phyloP scores from a whole-genome alignment of 1,140 invertebrate genomes.

The Lepidotrigona ventralis region DNA sequence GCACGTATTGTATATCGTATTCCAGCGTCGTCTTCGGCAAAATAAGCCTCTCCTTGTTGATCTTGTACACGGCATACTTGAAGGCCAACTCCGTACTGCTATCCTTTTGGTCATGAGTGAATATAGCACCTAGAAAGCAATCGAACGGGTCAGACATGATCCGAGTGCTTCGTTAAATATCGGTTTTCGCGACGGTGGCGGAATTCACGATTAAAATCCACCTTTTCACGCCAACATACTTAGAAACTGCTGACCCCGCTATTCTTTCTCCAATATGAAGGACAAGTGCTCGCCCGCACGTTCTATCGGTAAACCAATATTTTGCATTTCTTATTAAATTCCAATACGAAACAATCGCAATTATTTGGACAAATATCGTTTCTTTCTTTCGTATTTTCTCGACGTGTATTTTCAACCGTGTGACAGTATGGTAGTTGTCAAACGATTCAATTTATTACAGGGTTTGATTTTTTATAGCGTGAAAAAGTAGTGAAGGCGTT shows the following conservation, averaged over 20 bases:
- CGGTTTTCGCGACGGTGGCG: constrained; percentile 28
- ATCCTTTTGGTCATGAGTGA: constrained; percentile 84
- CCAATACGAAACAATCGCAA: no score
- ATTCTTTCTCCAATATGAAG: constrained; percentile 9
- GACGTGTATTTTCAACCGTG: no score
- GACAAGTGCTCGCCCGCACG: constrained; percentile 17
- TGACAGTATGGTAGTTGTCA: background rate
- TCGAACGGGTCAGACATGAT: background rate
- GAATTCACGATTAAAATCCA: constrained; percentile 47
- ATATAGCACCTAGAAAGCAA: constrained; percentile 81
- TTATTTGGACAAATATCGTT: background rate
- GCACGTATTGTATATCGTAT: constrained; percentile 85
- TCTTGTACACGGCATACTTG: constrained; percentile 85
- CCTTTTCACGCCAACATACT: constrained; percentile 44
- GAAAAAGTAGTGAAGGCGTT: background rate
- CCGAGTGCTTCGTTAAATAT: constrained; percentile 39
- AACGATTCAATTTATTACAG: background rate
- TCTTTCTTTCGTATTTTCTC: no score
- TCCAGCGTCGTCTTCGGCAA: constrained; percentile 84
- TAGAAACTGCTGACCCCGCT: constrained; percentile 32
- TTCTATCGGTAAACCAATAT: background rate
- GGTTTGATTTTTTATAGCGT: no score
- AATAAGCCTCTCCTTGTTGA: constrained; percentile 84
- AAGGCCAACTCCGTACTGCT: constrained; percentile 84
- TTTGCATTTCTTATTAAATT: background rate